Conservation (phyloP, 2,113 vertebrate genomes). For the Connochaetes taurinus region DNA sequence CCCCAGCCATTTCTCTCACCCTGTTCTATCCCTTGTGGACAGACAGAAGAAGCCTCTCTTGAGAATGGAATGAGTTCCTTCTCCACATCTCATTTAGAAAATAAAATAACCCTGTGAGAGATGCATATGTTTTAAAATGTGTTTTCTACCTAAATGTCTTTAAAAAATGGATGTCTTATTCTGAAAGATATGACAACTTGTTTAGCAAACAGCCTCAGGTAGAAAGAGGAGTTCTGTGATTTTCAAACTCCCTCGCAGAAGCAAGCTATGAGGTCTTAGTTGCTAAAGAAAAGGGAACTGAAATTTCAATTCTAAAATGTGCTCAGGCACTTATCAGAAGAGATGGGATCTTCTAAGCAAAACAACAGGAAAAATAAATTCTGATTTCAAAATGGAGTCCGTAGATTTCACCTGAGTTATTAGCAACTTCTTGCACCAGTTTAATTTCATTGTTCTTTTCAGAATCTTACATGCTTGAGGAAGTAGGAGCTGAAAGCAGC, state of each 20-base stretch:
- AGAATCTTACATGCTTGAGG: background rate
- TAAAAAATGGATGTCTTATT: background rate
- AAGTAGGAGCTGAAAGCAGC: background rate
- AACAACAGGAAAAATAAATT: background rate
- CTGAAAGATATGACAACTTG: background rate
- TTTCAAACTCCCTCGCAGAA: background rate
- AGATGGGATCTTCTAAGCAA: slow-evolving; percentile 12
- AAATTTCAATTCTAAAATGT: slow-evolving; percentile 20
- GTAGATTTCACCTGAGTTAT: slow-evolving; percentile 3
- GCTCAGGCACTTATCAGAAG: slow-evolving; percentile 1
- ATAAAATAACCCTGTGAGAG: background rate
- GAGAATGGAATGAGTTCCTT: background rate
- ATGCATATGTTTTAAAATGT: slow-evolving; percentile 2
- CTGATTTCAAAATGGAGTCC: background rate
- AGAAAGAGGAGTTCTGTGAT: slow-evolving; percentile 7
- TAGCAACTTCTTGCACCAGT: background rate
- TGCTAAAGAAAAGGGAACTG: slow-evolving; percentile 39
- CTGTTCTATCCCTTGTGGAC: background rate
- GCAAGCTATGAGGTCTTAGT: background rate
- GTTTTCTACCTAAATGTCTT: slow-evolving; percentile 8
- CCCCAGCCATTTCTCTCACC: background rate
- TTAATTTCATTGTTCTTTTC: slow-evolving; percentile 37
- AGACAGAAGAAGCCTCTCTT: background rate
- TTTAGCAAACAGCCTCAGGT: slow-evolving; percentile 38
- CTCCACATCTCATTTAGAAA: background rate